phyloP scores from a whole-genome alignment of 2,113 vertebrate genomes.

The Brachyistius frenatus region DNA sequence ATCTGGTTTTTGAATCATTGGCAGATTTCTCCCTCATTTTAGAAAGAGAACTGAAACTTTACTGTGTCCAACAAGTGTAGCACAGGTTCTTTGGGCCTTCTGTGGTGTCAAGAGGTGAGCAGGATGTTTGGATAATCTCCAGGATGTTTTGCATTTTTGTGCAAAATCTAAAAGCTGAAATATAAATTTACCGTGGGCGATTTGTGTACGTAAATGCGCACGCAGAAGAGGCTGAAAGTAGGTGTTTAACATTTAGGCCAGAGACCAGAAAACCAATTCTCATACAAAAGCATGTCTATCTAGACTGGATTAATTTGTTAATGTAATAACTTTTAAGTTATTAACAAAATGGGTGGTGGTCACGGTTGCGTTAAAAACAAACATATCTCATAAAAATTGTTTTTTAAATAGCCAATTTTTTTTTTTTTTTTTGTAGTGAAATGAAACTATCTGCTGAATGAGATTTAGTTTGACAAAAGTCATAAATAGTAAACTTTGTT shows the following conservation, averaged over 20 bases:
- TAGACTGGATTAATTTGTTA: slow-evolving; percentile 21
- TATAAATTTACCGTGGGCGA: neutral
- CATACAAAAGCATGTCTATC: neutral
- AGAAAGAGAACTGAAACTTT: neutral
- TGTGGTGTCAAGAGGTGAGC: slow-evolving; percentile 9
- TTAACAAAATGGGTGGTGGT: neutral
- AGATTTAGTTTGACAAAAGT: slow-evolving; percentile 6
- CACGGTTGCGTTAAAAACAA: neutral
- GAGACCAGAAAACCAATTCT: neutral
- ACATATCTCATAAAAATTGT: neutral
- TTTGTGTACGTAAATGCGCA: neutral
- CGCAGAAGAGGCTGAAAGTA: neutral
- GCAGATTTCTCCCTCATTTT: slow-evolving; percentile 4
- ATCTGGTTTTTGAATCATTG: neutral
- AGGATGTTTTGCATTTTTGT: slow-evolving; percentile 9
- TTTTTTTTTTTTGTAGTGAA: neutral
- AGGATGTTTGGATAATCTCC: slow-evolving; percentile 9
- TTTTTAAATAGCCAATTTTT: too few relatives aligned
- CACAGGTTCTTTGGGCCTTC: neutral
- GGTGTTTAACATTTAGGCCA: slow-evolving; percentile 7
- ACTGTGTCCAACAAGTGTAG: neutral
- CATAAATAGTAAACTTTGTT: neutral
- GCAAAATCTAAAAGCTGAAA: slow-evolving; percentile 13
- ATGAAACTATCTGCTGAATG: neutral
- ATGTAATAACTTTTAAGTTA: slow-evolving; percentile 4